phyloP scores from a whole-genome alignment of 2,797 vertebrate genomes.

The Xyrichtys novacula region DNA sequence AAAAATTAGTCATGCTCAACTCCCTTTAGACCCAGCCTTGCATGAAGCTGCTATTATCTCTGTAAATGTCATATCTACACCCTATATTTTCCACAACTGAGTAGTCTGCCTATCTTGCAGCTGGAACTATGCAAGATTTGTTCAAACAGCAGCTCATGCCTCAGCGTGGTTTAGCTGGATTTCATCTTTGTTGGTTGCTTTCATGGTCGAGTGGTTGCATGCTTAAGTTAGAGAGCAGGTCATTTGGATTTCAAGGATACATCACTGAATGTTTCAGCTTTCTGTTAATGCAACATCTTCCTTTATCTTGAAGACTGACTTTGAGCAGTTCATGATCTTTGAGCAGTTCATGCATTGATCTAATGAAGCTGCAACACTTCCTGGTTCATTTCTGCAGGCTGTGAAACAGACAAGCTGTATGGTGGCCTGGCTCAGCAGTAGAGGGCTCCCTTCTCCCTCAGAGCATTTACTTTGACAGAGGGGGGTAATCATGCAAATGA shows the following conservation, averaged over 20 bases:
- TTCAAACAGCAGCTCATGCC: constrained; percentile 48
- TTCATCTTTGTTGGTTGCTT: constrained; percentile 44
- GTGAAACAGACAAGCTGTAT: neutral
- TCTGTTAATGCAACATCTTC: neutral
- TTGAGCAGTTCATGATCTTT: constrained; percentile 1
- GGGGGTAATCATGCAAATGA: constrained; percentile 18
- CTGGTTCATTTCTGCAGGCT: constrained; percentile 31
- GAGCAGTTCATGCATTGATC: constrained; percentile 5
- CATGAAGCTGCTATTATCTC: constrained; percentile 70
- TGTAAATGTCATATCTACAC: constrained; percentile 63
- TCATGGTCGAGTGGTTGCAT: constrained; percentile 51
- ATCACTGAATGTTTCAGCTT: constrained; percentile 5
- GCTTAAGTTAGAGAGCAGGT: constrained; percentile 32
- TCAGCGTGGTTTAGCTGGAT: constrained; percentile 44
- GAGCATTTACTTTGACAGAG: constrained; percentile 26
- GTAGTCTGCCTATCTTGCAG: constrained; percentile 50
- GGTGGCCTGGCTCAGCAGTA: constrained; percentile 53
- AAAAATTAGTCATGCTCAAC: constrained; percentile 52
- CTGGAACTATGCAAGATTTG: constrained; percentile 57
- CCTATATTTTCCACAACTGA: constrained; percentile 65
- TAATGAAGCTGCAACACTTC: constrained; percentile 42
- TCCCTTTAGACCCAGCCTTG: constrained; percentile 60
- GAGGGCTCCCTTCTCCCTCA: constrained; percentile 71
- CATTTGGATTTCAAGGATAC: constrained; percentile 17
- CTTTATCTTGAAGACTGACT: constrained; percentile 2